These are phyloP conservation scores for Hippocampus zosterae DNA, from an alignment of 2,113 vertebrate genomes.

Conservation along the genomic window DNA sequence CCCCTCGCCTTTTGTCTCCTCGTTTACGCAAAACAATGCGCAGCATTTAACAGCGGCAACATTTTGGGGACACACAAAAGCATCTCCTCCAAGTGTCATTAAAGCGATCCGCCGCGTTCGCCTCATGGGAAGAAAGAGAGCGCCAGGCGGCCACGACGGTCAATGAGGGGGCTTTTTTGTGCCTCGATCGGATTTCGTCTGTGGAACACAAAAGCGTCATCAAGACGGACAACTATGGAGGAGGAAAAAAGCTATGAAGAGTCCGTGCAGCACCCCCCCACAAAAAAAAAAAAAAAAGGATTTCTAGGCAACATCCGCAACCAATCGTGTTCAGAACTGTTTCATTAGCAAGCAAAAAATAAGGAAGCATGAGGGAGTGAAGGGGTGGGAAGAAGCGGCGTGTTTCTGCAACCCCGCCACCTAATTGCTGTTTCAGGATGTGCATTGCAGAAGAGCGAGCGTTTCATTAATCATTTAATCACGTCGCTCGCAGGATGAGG, in stretches of 20 bases:
- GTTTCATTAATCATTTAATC: conserved; percentile 99
- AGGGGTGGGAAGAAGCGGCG: conserved; percentile 83
- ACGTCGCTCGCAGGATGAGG: conserved; percentile 96
- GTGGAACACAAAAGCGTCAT: conserved; percentile 94
- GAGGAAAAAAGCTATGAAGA: conserved; percentile 69
- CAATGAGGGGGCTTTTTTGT: conserved; percentile 99
- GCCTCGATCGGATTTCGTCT: conserved; percentile 58
- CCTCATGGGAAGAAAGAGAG: conserved; percentile 87
- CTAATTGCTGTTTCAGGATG: conserved; percentile 99
- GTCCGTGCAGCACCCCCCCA: too few relatives aligned
- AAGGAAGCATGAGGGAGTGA: conserved; percentile 33
- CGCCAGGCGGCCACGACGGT: conserved; percentile 89
- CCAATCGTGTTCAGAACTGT: not conserved
- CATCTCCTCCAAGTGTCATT: conserved; percentile 81
- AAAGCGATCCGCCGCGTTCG: conserved; percentile 83
- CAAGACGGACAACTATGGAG: conserved; percentile 87
- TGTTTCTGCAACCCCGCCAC: conserved; percentile 85
- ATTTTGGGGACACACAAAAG: conserved; percentile 75
- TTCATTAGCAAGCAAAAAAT: not conserved
- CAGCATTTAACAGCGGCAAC: conserved; percentile 82
- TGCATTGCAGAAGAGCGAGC: conserved; percentile 85
- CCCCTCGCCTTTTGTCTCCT: conserved; percentile 70
- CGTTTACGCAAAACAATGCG: conserved; percentile 83
- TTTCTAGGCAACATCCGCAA: not conserved
- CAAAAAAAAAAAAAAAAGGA: too few relatives aligned